Evolutionary conservation across 2,888 invertebrate genomes (phyloP).

Genomic region (Cataglyphis altisquamis): DNA sequence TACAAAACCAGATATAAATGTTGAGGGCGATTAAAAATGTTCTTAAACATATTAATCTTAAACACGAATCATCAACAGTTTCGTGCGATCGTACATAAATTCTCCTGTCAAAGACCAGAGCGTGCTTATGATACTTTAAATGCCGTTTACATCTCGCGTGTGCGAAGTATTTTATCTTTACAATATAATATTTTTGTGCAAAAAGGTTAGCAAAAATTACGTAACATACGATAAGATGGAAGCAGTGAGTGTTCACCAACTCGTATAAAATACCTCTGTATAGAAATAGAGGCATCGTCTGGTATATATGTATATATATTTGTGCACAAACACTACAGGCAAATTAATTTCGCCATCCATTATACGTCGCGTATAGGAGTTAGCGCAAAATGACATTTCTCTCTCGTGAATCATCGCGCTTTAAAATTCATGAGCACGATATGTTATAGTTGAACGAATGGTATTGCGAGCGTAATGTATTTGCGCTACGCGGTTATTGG

Average conservation of each 20-base stretch:
- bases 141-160: neutral
- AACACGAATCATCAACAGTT: conserved; percentile 63
- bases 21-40: neutral
- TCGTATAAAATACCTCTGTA: neutral
- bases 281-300: neutral
- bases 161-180: conserved; percentile 22
- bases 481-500: conserved; percentile 27
- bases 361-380: conserved; percentile 30
- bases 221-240: neutral
- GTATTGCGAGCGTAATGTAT: conserved; percentile 25
- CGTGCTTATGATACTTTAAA: conserved; percentile 44
- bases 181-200: neutral
- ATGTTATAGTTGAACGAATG: conserved; percentile 8
- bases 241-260: neutral
- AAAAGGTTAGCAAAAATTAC: neutral
- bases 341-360: conserved; percentile 37
- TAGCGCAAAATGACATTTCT: conserved; percentile 35
- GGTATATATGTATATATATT: neutral
- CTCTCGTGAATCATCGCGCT: conserved; percentile 52
- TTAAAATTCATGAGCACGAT: conserved; percentile 54
- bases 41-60: too few species aligned
- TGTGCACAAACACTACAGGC: conserved; percentile 17
- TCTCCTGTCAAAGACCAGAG: conserved; percentile 53
- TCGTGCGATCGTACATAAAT: conserved; percentile 69
- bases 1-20: neutral